Evolutionary conservation across 1,140 invertebrate species (phyloP).

Genomic region (Apolygus lucorum): DNA sequence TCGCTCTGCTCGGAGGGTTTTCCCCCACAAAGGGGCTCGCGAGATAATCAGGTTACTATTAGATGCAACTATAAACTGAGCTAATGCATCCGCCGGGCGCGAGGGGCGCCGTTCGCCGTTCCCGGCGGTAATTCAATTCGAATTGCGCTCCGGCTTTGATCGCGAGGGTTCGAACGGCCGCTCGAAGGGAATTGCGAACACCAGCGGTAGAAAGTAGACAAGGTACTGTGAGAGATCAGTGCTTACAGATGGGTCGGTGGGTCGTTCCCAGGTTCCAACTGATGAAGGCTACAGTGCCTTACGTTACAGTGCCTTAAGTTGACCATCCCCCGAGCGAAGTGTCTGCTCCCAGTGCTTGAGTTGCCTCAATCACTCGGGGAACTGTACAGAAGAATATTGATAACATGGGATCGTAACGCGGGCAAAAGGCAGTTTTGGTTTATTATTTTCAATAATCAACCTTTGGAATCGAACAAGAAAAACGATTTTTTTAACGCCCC

Average conservation of each 20-base stretch:
- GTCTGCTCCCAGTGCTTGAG: too few relatives aligned
- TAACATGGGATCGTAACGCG: too few relatives aligned
- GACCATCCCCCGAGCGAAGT: too few relatives aligned
- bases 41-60: not conserved
- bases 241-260: not conserved
- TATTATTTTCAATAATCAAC: too few relatives aligned
- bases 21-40: not conserved
- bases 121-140: not conserved
- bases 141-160: not conserved
- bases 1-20: not conserved
- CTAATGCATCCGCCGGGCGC: not conserved
- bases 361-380: too few relatives aligned
- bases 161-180: not conserved
- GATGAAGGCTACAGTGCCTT: too few relatives aligned
- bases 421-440: too few relatives aligned
- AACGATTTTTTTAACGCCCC: too few relatives aligned
- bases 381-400: too few relatives aligned
- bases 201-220: not conserved
- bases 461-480: too few relatives aligned
- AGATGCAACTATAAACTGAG: not conserved
- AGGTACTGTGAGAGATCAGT: not conserved
- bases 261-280: too few relatives aligned
- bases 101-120: not conserved
- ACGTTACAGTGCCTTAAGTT: too few relatives aligned
- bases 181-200: not conserved